Percentiles rank a stretch among this genome's conserved stretches.
Conservation (phyloP, 2,797 vertebrate species). For the Tamandua tetradactyla region DNA sequence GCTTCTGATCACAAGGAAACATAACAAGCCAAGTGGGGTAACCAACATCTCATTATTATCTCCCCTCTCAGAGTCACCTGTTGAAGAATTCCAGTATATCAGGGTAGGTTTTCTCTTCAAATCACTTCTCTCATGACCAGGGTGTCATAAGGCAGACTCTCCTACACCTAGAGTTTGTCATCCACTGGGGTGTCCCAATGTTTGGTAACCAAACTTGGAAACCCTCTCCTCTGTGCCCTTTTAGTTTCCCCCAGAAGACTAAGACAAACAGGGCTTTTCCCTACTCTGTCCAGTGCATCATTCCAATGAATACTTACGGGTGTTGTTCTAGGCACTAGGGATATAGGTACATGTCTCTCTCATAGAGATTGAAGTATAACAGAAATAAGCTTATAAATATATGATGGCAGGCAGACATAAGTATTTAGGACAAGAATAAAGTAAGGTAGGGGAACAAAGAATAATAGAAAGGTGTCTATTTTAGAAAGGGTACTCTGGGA, state of each 20-base stretch:
- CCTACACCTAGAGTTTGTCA: background rate
- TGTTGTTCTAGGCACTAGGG: background rate
- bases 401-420: background rate
- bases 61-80: slow-evolving; percentile 89
- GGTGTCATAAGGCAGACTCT: background rate
- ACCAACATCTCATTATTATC: slow-evolving; percentile 80
- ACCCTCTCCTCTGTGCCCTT: background rate
- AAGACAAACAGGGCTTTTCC: background rate
- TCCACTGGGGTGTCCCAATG: background rate
- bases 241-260: background rate
- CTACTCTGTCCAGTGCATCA: background rate
- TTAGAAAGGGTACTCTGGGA: background rate
- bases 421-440: background rate
- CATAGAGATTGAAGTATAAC: background rate
- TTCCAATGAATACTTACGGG: accelerated
- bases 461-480: background rate
- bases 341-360: background rate
- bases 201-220: background rate
- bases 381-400: background rate
- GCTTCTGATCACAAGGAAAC: slow-evolving; percentile 96
- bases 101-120: slow-evolving; percentile 84
- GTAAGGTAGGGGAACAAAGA: background rate
- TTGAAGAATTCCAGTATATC: slow-evolving; percentile 99
- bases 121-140: background rate
- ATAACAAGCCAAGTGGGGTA: slow-evolving; percentile 83